phyloP scores from a whole-genome alignment of 2,113 vertebrate genomes.

The human (Homo sapiens) region GRCh38 chr1:1872501-1873000 shows the following conservation, averaged over 20 bases:
- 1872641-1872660: background rate
- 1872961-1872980: background rate
- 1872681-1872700: background rate
- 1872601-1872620: background rate
- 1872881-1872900: background rate
- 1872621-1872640: background rate
- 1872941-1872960: background rate
- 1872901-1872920: background rate
- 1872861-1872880: background rate
- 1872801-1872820: background rate
- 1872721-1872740: background rate
- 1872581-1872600: fast-evolving
- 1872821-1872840: background rate
- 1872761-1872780: background rate
- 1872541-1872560: no score
- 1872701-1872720: background rate
- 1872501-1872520: background rate
- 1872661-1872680: background rate
- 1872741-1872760: background rate
- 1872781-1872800: background rate
- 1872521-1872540: background rate
- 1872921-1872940: background rate
- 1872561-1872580: background rate
- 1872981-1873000: background rate
- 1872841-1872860: background rate